These are phyloP conservation scores for Penaeus monodon DNA, from an alignment of 2,888 invertebrate genomes.

Conservation along the genomic window DNA sequence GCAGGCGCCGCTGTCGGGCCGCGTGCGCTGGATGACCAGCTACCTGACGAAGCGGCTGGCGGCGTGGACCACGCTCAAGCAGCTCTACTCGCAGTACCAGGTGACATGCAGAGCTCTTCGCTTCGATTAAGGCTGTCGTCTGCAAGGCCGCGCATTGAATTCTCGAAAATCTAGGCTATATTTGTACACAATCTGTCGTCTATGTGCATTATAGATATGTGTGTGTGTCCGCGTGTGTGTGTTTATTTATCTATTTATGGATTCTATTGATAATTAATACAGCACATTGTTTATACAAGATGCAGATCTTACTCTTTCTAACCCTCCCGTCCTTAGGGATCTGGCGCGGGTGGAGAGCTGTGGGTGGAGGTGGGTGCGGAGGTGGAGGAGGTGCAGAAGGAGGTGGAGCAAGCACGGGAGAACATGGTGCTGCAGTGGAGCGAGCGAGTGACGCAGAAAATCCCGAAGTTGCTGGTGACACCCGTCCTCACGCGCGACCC, in stretches of 20 bases:
- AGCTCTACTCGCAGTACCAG: constrained; percentile 44
- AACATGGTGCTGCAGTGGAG: constrained; percentile 48
- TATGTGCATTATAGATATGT: no score
- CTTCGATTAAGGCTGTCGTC: not conserved
- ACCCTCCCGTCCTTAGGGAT: constrained; percentile 10
- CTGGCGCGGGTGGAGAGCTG: constrained; percentile 51
- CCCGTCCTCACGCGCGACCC: constrained; percentile 51
- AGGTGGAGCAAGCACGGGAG: constrained; percentile 47
- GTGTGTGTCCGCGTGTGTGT: not conserved
- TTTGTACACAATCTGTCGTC: no score
- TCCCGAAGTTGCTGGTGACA: constrained; percentile 56
- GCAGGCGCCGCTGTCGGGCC: constrained; percentile 59
- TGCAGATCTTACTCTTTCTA: not conserved
- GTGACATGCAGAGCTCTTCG: constrained; percentile 1
- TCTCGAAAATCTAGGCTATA: no score
- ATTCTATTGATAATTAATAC: not conserved
- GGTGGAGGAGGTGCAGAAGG: constrained; percentile 53
- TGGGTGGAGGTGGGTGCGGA: constrained; percentile 60
- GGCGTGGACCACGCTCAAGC: constrained; percentile 59
- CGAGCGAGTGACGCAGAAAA: constrained; percentile 46
- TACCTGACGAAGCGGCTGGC: constrained; percentile 60
- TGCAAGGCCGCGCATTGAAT: no score
- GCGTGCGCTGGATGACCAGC: constrained; percentile 61
- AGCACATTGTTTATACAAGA: no score
- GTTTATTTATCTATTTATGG: no score